phyloP scores from a whole-genome alignment of 2,797 vertebrate species.

The Xiphorhynchus erythropygius region DNA sequence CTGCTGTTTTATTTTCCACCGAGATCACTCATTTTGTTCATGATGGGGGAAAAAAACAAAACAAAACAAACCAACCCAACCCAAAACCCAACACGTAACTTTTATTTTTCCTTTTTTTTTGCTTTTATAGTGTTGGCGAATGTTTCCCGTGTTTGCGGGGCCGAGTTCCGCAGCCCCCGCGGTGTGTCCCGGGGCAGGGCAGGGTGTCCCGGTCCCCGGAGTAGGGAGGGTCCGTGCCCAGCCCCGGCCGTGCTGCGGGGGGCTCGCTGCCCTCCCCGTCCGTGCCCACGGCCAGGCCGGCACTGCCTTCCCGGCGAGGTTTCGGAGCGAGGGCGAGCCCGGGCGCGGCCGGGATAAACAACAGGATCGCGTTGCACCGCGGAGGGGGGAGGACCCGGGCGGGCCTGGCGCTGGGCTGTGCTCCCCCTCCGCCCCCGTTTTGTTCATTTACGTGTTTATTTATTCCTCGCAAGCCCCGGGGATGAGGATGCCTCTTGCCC shows the following conservation, averaged over 20 bases:
- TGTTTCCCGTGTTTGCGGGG: not conserved
- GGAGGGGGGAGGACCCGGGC: not conserved
- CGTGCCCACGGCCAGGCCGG: no score
- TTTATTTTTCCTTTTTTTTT: not conserved
- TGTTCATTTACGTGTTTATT: not conserved
- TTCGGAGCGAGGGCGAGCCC: not conserved
- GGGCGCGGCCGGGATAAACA: conserved; percentile 1
- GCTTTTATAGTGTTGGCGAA: not conserved
- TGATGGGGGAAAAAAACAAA: not conserved
- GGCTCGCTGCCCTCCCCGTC: fast-evolving
- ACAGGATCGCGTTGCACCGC: not conserved
- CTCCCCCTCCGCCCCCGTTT: not conserved
- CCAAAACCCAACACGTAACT: not conserved
- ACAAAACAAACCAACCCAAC: no score
- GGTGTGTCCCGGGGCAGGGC: not conserved
- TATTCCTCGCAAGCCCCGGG: not conserved
- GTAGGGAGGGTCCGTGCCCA: not conserved
- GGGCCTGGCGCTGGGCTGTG: not conserved
- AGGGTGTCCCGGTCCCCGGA: not conserved
- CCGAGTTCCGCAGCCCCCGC: no score
- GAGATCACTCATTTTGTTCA: not conserved
- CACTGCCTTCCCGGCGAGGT: not conserved
- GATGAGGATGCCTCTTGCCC: not conserved
- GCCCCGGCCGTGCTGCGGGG: no score
- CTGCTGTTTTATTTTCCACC: not conserved